phyloP scores from a whole-genome alignment of 1,140 invertebrate genomes.

The Nebria ingens region DNA sequence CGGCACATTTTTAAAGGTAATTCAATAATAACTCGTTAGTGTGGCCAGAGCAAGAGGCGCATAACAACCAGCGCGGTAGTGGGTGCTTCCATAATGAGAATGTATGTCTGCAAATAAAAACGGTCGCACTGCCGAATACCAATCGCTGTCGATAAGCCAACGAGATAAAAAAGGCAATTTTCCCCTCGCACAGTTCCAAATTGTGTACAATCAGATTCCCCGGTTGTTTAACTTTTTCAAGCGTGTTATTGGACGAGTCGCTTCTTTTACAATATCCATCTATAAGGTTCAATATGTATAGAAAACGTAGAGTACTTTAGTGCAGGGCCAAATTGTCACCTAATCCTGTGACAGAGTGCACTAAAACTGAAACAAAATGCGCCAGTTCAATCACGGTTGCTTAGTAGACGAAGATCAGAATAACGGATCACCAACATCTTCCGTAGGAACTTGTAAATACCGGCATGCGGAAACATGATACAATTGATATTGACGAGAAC shows the following conservation, averaged over 20 bases:
- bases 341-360: too few relatives aligned
- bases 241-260: slow-evolving; percentile 24
- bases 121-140: not conserved
- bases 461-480: too few relatives aligned
- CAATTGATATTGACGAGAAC: too few relatives aligned
- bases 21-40: slow-evolving; percentile 7
- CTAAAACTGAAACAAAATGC: too few relatives aligned
- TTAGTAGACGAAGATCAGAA: too few relatives aligned
- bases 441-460: too few relatives aligned
- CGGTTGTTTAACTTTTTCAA: slow-evolving; percentile 22
- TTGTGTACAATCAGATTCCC: slow-evolving; percentile 19
- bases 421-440: too few relatives aligned
- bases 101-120: slow-evolving; percentile 8
- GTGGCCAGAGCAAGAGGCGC: not conserved
- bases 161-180: slow-evolving; percentile 21
- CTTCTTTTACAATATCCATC: slow-evolving; percentile 15
- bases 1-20: too few relatives aligned
- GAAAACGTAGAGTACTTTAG: not conserved
- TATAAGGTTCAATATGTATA: slow-evolving; percentile 9
- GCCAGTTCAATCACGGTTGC: too few relatives aligned
- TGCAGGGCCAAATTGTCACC: not conserved
- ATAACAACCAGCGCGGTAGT: not conserved
- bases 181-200: slow-evolving; percentile 19
- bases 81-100: slow-evolving; percentile 9
- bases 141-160: slow-evolving; percentile 3